A percentile compares a stretch with the other conserved stretches of the same genome.
These are phyloP conservation scores for Vulpes vulpes DNA, from an alignment of 2,113 vertebrate species.

Conservation along the genomic window DNA sequence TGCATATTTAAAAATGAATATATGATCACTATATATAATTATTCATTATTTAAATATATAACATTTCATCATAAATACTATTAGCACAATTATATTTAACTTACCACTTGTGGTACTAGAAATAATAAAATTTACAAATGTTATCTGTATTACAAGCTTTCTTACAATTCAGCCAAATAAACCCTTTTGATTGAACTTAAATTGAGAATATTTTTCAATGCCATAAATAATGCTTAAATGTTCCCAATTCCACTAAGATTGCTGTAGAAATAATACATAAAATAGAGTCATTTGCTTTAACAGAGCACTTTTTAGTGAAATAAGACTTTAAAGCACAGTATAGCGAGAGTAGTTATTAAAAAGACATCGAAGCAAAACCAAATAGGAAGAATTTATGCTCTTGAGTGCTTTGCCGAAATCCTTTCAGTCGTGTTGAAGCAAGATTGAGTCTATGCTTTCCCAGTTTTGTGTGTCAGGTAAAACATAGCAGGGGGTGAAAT, in stretches of 20 bases:
- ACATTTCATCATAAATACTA: neutral
- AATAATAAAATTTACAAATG: neutral
- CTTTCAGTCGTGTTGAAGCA: slow-evolving; percentile 76
- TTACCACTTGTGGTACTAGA: neutral
- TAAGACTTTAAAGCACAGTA: slow-evolving; percentile 63
- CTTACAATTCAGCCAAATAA: neutral
- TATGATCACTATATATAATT: neutral
- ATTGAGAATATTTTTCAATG: slow-evolving; percentile 55
- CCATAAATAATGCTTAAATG: slow-evolving; percentile 60
- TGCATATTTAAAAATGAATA: neutral
- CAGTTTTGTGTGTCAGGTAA: slow-evolving; percentile 86
- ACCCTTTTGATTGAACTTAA: slow-evolving; percentile 47
- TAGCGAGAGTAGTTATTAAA: slow-evolving; percentile 79
- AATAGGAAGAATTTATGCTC: slow-evolving; percentile 78
- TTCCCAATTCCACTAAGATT: slow-evolving; percentile 72
- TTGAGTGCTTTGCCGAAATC: slow-evolving; percentile 73
- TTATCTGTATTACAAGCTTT: neutral
- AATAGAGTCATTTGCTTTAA: slow-evolving; percentile 71
- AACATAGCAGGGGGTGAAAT: slow-evolving; percentile 90
- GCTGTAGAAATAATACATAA: slow-evolving; percentile 70
- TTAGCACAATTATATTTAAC: neutral
- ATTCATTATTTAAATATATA: slow-evolving; percentile 21
- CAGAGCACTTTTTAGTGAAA: slow-evolving; percentile 71
- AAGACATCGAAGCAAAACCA: slow-evolving; percentile 81
- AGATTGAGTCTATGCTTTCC: slow-evolving; percentile 82